Evolutionary conservation across 2,888 invertebrate species (phyloP), one percentile per base, ranked within the genome.

Genomic region (Aproaerema taeniolella): DNA sequence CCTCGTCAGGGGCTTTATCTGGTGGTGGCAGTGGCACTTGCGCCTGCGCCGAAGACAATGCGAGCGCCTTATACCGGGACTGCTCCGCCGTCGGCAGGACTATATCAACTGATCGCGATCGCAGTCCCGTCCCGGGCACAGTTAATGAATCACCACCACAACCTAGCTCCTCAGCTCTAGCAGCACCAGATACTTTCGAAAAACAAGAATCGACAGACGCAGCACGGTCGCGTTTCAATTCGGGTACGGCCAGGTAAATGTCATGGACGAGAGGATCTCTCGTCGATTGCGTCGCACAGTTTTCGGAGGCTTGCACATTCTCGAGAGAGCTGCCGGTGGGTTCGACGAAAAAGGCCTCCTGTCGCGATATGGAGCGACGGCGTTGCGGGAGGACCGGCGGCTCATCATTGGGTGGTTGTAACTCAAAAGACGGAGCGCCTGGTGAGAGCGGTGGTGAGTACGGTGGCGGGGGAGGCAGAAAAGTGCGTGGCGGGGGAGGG

Each of bases 181-280:
- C 90, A 48, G 90, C 89, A 33, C 93, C 92, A 14, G 91, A 89
- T 37, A 93, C 89, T 78, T 93, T 93, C 42, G 93, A 91, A 72
- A 95, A 95, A 65, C 94, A 93, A 11, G 95, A 95, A 68, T 95
- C 95, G 1, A 96, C 95, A 0, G 95, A 95, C 20, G 95, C 95
- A 11, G 95, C 95, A 11, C 95, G 90, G 66, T 95, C 95, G 15
- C 95, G 89, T 67, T 92, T 93, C 50, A 95, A 73, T 59, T 95
- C 94, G 28, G 95, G 95, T 45, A 95, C 95, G 42, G 93, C 90
- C 31, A 94, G 78, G 66, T 92, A 93, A 48, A 93, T 92, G 56
- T 93, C 93, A 45, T 91, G 89, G 5, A 93, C 92, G 33, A 89
- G 57, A 14, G 67, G 60, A 53, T 80, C 86, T 50, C 59, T 76